Evolutionary conservation across 1,140 invertebrate species (phyloP), one percentile per base, ranked within the genome.

Genomic region (Oncopodura yosiiana): DNA sequence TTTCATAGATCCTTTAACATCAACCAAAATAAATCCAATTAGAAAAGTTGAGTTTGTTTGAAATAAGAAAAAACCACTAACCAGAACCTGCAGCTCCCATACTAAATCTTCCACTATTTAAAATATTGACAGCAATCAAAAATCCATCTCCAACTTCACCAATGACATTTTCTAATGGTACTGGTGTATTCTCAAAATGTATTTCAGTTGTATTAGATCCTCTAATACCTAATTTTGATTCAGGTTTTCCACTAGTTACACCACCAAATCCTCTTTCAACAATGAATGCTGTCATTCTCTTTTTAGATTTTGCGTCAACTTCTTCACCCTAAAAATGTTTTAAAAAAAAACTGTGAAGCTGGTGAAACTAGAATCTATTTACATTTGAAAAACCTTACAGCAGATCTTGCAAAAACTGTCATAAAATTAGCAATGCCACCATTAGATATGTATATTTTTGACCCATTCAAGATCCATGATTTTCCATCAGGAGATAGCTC

Each of bases 221-320:
- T 72, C 67, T 77, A 45, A 84, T 83, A 0, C 87, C 88, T 66
- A 87, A 77, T 37, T 84, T 86, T 48, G 81, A 77, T 58, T 83
- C 79, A n/a, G 77, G 74, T 12, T 80, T 73, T 11, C 79, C 79
- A 64, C 76, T 75, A 1, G 74, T 77, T 0, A 94, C 76, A 21
- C 87, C 86, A 9, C 77, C 76, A 63, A 77, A 80, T 21, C 70
- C 67, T 52, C 78, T 71, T 56, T 91, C 87, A 1, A 94, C 81
- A 49, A 91, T 73, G 63, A 93, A 87, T 3, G 82, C 77, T 0
- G 81, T 79, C 0, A 85, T 39, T 16, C 49, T 26, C 43, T 50
- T 56, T 11, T 44, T 19, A 23, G 46, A 42, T 26, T 54, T 49
- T 0, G 3, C 27, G n/a, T 42, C 36, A 12, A 56, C 50, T 18